Evolutionary conservation across 2,113 vertebrate species (phyloP).

Genomic region (Bombycilla garrulus): DNA sequence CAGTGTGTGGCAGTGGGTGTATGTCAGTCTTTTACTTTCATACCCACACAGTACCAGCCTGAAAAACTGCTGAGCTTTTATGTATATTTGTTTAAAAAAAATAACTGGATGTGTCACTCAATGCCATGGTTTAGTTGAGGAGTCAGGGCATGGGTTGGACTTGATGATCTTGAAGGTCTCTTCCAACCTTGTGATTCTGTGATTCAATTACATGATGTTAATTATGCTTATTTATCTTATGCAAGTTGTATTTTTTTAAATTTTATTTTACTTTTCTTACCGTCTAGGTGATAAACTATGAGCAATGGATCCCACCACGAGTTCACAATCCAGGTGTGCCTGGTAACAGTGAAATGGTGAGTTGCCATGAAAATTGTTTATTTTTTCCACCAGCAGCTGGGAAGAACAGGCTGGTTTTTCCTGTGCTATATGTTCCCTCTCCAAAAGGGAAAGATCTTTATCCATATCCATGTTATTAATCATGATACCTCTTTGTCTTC

Average conservation of each 20-base stretch:
- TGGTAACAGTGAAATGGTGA: conserved; percentile 50
- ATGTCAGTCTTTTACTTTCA: background rate
- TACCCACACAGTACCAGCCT: background rate
- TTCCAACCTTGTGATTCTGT: no score
- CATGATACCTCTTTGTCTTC: background rate
- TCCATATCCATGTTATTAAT: background rate
- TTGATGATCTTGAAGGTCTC: no score
- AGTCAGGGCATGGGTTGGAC: no score
- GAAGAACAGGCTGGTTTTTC: background rate
- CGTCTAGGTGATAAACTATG: conserved; percentile 56
- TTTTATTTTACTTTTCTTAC: background rate
- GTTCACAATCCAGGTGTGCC: background rate
- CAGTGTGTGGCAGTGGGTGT: background rate
- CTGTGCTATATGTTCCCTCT: background rate
- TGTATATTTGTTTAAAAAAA: background rate
- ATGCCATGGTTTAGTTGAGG: no score
- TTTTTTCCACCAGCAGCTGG: background rate
- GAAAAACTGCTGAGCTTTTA: background rate
- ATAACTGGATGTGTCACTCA: no score
- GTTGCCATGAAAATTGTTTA: background rate
- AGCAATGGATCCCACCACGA: conserved; percentile 65
- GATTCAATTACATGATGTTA: background rate
- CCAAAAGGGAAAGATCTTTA: background rate
- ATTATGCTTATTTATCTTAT: background rate
- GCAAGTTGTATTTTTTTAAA: background rate